These are phyloP conservation scores for Drosophila austrosaltans DNA, from an alignment of 2,888 invertebrate genomes.

Conservation along the genomic window DNA sequence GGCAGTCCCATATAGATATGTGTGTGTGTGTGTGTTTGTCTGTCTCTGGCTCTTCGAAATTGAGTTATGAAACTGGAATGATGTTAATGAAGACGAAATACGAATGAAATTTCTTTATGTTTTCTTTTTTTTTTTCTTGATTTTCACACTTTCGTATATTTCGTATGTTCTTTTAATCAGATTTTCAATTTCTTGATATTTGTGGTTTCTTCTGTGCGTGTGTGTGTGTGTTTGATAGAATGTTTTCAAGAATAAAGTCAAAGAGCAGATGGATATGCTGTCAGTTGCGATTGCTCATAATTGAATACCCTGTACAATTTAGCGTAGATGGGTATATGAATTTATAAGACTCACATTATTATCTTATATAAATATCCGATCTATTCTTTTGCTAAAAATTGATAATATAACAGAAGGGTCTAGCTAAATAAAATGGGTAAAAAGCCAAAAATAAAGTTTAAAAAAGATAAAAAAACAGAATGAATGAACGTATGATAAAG, in stretches of 20 bases:
- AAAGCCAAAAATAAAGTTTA: too few relatives aligned
- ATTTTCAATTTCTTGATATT: conserved; percentile 26
- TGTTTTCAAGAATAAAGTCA: conserved; percentile 3
- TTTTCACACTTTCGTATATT: conserved; percentile 4
- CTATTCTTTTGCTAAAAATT: too few relatives aligned
- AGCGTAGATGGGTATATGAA: too few relatives aligned
- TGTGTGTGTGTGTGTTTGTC: neutral
- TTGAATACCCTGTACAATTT: too few relatives aligned
- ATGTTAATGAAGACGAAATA: conserved; percentile 54
- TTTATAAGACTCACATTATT: too few relatives aligned
- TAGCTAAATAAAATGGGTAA: too few relatives aligned
- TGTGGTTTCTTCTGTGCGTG: conserved; percentile 31
- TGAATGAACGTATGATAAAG: too few relatives aligned
- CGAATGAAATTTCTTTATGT: conserved; percentile 31
- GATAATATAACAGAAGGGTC: too few relatives aligned
- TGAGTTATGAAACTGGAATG: conserved; percentile 55
- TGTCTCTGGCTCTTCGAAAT: conserved; percentile 36
- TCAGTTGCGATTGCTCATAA: neutral
- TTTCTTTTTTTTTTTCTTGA: conserved; percentile 17
- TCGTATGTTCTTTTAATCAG: conserved; percentile 8
- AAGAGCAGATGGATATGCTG: neutral
- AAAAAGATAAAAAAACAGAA: too few relatives aligned
- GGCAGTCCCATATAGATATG: too few relatives aligned
- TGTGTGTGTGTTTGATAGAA: neutral
- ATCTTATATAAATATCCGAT: too few relatives aligned